These are phyloP conservation scores for Rhabdomys dilectus DNA, from an alignment of 2,113 vertebrate species.

Conservation along the genomic window DNA sequence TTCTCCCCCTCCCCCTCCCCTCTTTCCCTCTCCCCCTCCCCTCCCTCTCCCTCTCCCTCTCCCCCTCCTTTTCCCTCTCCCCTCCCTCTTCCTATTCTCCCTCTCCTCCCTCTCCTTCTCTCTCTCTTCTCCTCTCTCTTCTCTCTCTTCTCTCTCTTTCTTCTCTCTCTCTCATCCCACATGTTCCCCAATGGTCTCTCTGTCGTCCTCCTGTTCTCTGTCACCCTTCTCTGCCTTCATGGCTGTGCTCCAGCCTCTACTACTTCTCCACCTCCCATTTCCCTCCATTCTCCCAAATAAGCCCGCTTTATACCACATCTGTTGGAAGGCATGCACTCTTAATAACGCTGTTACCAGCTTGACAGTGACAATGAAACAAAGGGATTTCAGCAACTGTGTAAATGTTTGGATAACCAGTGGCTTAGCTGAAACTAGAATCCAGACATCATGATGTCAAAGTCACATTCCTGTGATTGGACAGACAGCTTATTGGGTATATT, in stretches of 20 bases:
- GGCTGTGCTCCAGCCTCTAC: too few relatives aligned
- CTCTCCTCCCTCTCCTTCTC: too few relatives aligned
- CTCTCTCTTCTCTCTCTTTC: fast-evolving
- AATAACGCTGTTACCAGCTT: background rate
- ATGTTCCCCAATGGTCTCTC: too few relatives aligned
- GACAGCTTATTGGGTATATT: background rate
- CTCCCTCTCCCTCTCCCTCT: too few relatives aligned
- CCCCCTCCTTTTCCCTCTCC: too few relatives aligned
- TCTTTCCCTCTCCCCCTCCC: too few relatives aligned
- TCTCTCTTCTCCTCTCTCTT: fast-evolving
- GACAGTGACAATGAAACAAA: background rate
- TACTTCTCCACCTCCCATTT: too few relatives aligned
- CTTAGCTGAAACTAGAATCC: background rate
- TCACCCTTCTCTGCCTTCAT: too few relatives aligned
- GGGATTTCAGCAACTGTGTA: background rate
- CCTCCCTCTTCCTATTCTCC: fast-evolving
- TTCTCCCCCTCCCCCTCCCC: too few relatives aligned
- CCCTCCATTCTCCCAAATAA: too few relatives aligned
- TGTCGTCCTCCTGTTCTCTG: too few relatives aligned
- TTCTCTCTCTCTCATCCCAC: fast-evolving
- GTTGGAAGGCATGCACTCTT: background rate
- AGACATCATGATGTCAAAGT: background rate
- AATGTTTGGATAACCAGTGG: background rate
- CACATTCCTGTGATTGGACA: background rate
- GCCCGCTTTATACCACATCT: too few relatives aligned